Evolutionary conservation across 2,888 invertebrate species (phyloP).

Genomic region (Deilephila porcellus): DNA sequence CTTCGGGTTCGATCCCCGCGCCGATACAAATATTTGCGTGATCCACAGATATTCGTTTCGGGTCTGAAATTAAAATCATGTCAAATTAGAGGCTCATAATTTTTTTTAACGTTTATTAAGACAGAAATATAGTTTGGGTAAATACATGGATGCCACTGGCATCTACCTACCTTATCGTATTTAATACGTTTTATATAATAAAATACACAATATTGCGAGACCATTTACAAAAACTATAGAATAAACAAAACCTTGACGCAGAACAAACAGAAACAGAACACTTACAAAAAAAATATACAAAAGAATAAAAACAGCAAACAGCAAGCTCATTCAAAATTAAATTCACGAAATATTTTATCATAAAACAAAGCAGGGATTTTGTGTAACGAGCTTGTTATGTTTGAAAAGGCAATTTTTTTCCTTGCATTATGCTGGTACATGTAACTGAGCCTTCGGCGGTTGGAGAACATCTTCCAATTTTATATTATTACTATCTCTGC

Average conservation of each 20-base stretch:
- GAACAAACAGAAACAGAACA: neutral
- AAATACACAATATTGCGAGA: too few relatives aligned
- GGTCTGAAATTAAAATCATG: too few relatives aligned
- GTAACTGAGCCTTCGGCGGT: conserved; percentile 14
- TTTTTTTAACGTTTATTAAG: too few relatives aligned
- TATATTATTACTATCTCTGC: conserved; percentile 4
- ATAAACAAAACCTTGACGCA: neutral
- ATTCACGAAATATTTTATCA: conserved; percentile 13
- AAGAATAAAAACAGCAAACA: neutral
- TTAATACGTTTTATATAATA: too few relatives aligned
- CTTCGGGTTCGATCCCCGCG: too few relatives aligned
- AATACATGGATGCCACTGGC: too few relatives aligned
- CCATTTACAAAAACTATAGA: neutral
- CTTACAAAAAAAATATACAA: neutral
- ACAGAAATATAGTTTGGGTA: too few relatives aligned
- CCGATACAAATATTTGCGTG: too few relatives aligned
- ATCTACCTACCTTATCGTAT: too few relatives aligned
- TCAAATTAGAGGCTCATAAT: too few relatives aligned
- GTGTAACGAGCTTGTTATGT: conserved; percentile 15
- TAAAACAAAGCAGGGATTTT: neutral
- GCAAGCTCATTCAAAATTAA: neutral
- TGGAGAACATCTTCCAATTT: conserved; percentile 8
- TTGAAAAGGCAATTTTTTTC: neutral
- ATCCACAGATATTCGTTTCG: too few relatives aligned
- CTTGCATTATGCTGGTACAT: conserved; percentile 1